These are phyloP conservation scores for Aphelocoma coerulescens DNA, from an alignment of 2,113 vertebrate genomes.

Conservation along the genomic window DNA sequence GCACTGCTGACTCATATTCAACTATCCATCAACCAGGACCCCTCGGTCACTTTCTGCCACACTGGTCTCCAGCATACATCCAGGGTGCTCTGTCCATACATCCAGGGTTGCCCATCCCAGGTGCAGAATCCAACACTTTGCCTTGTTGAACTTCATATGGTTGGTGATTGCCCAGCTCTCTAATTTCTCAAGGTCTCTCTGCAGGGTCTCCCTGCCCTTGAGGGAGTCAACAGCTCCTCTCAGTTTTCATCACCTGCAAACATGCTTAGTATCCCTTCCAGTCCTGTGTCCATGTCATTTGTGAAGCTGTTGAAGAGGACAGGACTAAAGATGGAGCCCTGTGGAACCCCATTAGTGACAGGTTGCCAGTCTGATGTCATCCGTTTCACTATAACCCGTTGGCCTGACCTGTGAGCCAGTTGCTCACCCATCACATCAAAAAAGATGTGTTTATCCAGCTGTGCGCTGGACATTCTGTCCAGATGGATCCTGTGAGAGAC, in stretches of 20 bases:
- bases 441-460: neutral
- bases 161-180: neutral
- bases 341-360: neutral
- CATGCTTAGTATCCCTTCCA: neutral
- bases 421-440: too few relatives aligned
- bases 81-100: neutral
- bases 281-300: neutral
- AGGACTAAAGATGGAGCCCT: neutral
- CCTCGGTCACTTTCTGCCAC: neutral
- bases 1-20: neutral
- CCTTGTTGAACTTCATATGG: neutral
- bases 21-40: accelerated
- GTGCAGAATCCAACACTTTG: neutral
- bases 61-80: neutral
- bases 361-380: accelerated
- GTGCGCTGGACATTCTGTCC: neutral
- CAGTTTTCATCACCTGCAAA: neutral
- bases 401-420: too few relatives aligned
- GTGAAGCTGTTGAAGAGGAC: neutral
- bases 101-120: neutral
- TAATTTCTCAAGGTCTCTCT: neutral
- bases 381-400: too few relatives aligned
- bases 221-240: neutral
- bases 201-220: neutral
- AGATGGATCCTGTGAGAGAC: neutral